Evolutionary conservation across 2,113 vertebrate genomes (phyloP).

Genomic region (Vidua chalybeata): DNA sequence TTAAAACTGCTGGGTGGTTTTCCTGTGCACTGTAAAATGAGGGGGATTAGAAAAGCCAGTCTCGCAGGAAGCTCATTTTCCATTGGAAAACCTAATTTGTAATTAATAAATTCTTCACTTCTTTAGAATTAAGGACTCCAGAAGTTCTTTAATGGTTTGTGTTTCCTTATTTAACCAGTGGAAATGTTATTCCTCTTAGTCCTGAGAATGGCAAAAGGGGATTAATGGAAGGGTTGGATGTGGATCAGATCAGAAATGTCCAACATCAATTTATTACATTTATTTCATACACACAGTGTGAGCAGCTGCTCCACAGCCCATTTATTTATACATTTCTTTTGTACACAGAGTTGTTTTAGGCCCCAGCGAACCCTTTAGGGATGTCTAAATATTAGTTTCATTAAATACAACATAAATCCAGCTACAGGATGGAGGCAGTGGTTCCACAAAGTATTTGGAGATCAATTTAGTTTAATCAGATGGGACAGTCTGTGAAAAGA

Average conservation of each 20-base stretch:
- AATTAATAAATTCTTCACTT: slow-evolving; percentile 42
- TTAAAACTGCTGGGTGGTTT: background rate
- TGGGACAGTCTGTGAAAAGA: background rate
- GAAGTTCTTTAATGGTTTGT: background rate
- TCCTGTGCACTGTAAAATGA: background rate
- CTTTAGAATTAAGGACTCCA: background rate
- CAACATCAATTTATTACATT: background rate
- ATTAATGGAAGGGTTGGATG: background rate
- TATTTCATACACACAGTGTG: background rate
- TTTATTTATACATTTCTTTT: background rate
- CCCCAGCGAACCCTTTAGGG: background rate
- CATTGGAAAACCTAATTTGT: background rate
- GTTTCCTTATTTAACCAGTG: background rate
- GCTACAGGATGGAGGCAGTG: background rate
- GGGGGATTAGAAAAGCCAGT: background rate
- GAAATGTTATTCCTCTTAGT: background rate
- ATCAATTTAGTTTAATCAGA: background rate
- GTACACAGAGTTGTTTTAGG: background rate
- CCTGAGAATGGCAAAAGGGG: background rate
- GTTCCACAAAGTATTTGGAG: background rate
- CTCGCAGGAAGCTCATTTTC: slow-evolving; percentile 2
- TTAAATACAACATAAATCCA: background rate
- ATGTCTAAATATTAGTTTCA: background rate
- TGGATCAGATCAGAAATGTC: background rate
- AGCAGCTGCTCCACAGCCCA: background rate